Conservation (phyloP, 2,113 vertebrate species). For the Megaceryle torquata region DNA sequence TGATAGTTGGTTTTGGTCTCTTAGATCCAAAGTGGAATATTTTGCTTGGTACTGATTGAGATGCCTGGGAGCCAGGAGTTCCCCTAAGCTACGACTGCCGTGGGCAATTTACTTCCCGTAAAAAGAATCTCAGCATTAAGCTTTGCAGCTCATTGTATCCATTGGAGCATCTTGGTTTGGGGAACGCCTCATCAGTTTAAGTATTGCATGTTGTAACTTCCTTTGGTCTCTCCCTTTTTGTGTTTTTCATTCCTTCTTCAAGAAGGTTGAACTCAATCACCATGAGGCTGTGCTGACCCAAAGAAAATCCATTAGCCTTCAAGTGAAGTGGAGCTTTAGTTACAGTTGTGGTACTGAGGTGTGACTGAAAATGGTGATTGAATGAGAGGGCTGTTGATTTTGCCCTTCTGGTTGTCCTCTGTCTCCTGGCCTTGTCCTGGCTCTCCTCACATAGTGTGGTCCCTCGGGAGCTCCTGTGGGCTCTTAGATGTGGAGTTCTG, state of each 20-base stretch:
- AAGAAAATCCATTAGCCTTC: not conserved
- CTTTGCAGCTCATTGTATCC: not conserved
- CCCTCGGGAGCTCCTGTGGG: not conserved
- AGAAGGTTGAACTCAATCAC: rapidly evolving
- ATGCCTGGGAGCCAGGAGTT: not conserved
- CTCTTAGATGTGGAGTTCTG: rapidly evolving
- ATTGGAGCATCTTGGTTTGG: not conserved
- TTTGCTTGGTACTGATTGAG: not conserved
- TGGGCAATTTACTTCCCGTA: not conserved
- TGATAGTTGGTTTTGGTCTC: not conserved
- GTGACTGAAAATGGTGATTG: not conserved
- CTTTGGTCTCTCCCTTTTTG: not conserved
- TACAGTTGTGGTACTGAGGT: rapidly evolving
- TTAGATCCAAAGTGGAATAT: not conserved
- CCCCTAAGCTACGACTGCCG: rapidly evolving
- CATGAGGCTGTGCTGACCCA: rapidly evolving
- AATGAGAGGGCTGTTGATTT: not conserved
- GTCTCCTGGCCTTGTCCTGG: not conserved
- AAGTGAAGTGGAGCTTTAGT: not conserved
- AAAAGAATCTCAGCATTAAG: not conserved
- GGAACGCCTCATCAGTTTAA: not conserved
- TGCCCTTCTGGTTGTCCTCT: not conserved
- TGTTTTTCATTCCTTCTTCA: not conserved
- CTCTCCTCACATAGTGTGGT: not conserved
- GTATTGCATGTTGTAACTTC: not conserved